phyloP scores from a whole-genome alignment of 2,113 vertebrate species.

The Cygnus buccinator region DNA sequence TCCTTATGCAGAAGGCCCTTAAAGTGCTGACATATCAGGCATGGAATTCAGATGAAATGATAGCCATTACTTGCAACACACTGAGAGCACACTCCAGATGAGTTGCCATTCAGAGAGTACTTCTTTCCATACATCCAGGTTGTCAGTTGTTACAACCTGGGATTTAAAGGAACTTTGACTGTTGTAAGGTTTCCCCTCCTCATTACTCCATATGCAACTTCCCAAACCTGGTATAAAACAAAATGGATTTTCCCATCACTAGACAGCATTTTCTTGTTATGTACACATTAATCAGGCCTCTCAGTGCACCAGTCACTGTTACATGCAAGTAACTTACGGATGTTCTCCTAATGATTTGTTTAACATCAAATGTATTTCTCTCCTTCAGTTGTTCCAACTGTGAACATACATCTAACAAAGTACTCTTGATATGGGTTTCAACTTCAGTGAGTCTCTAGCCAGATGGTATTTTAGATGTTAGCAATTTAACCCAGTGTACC shows the following conservation, averaged over 20 bases:
- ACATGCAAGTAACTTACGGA: background rate
- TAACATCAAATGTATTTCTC: background rate
- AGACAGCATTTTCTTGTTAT: background rate
- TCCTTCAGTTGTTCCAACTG: background rate
- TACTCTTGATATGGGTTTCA: background rate
- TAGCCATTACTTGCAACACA: background rate
- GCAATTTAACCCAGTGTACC: background rate
- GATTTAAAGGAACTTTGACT: background rate
- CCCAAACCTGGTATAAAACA: background rate
- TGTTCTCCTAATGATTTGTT: background rate
- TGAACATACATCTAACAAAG: background rate
- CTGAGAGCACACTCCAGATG: background rate
- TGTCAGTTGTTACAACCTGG: background rate
- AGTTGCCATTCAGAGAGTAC: background rate
- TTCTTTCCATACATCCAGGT: background rate
- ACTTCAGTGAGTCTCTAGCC: background rate
- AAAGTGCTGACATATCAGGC: background rate
- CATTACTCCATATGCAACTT: background rate
- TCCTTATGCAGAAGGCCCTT: background rate
- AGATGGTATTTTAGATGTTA: background rate
- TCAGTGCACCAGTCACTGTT: background rate
- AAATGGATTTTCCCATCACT: background rate
- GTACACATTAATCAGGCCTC: background rate
- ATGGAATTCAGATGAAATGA: background rate
- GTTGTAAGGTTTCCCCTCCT: rapidly evolving